phyloP scores from a whole-genome alignment of 2,888 invertebrate species.

The Notocelia uddmanniana region DNA sequence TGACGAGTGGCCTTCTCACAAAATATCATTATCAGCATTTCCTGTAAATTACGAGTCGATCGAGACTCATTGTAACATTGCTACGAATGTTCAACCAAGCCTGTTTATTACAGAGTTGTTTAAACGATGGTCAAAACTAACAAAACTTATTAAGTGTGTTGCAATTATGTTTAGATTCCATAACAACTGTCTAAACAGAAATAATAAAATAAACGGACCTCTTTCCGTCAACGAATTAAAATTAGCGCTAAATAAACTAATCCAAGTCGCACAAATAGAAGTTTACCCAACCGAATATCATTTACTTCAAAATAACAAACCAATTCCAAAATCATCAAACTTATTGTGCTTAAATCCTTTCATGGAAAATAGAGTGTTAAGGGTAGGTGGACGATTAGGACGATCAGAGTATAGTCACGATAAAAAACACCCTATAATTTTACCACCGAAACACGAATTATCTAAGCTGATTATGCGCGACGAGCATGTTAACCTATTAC shows the following conservation, averaged over 20 bases:
- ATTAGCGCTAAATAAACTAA: neutral
- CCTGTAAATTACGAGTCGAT: neutral
- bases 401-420: neutral
- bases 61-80: neutral
- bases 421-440: too few species aligned
- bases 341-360: neutral
- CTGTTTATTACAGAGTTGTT: neutral
- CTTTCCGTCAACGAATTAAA: conserved; percentile 6
- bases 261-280: neutral
- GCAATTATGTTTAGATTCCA: conserved; percentile 1
- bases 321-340: neutral
- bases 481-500: neutral
- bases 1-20: too few species aligned
- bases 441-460: neutral
- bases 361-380: neutral
- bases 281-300: conserved; percentile 1
- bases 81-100: neutral
- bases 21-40: neutral
- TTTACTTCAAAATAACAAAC: conserved; percentile 10
- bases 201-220: neutral
- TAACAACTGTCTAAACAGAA: conserved; percentile 1
- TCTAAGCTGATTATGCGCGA: conserved; percentile 14
- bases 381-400: neutral
- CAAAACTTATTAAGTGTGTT: neutral
- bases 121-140: conserved; percentile 5